Evolutionary conservation across 2,797 vertebrate species (phyloP), one percentile per base, ranked within the genome.

Genomic region (Malurus leucopterus): DNA sequence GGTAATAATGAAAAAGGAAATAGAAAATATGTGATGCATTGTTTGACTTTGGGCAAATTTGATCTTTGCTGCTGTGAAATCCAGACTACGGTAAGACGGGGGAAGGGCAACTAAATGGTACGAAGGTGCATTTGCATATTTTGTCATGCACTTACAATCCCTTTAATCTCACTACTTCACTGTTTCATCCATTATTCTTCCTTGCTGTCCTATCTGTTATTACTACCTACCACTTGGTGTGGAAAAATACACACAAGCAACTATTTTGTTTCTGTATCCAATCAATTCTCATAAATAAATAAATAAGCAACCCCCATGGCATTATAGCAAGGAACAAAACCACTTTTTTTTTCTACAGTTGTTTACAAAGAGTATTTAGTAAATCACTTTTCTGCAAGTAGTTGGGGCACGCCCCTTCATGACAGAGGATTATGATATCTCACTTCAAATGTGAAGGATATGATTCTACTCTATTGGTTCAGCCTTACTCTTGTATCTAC

Each of bases 281-380:
- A 64, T 63, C 75, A 47, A 61, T 72, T 58, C 12, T 15, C 20
- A 62, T 22, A 70, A 88, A 90, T 15, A 70, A 74, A 70, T 5
- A 65, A 57, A 32, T 1, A 58, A 30, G 24, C 3, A 46, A 10
- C 1, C 5, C 23, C 23, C 5, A 46, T 2, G 2, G 13, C 24
- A 40, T 43, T 58, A 62, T 12, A 86, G 7, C 55, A 55, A 67
- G 23, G 34, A 49, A 20, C 15, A 6, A 16, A 17, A 30, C 15
- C 8, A 61, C 3, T 1, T 54, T 50, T 40, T 47, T 47, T 69
- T 14, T 43, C 41, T 62, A 15, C 16, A 70, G 8, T 11, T 58
- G 2, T 23, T 87, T 41, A 19, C 15, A 57, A 76, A 49, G 12
- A 79, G 43, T 58, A 67, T 54, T 70, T 62, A 58, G 4, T 23